Evolutionary conservation across 2,113 vertebrate species (phyloP).

Genomic region (Mormyrus lacerda): DNA sequence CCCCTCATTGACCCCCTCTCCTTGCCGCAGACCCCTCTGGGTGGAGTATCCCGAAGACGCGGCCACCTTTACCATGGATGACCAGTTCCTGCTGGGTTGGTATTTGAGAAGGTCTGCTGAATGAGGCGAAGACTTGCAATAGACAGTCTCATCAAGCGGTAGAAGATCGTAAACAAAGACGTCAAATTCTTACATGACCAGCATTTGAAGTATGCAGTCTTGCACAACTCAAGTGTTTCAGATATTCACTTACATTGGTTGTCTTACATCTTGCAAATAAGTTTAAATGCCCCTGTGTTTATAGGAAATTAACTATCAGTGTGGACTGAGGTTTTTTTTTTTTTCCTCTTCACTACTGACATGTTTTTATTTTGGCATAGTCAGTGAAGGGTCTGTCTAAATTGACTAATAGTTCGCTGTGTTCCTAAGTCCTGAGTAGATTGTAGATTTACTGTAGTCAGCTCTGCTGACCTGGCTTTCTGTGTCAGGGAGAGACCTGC

Average conservation of each 20-base stretch:
- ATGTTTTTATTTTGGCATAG: neutral
- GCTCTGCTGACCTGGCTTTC: neutral
- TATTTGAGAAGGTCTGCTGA: neutral
- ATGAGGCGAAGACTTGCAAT: neutral
- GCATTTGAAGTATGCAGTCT: neutral
- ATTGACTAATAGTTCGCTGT: neutral
- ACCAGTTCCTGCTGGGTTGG: constrained; percentile 82
- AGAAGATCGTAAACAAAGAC: neutral
- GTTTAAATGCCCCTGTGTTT: neutral
- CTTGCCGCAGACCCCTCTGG: constrained; percentile 70
- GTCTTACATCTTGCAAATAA: neutral
- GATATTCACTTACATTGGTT: neutral
- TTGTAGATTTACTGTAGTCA: neutral
- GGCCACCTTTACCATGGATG: constrained; percentile 70
- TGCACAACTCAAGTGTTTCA: neutral
- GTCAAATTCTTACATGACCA: neutral
- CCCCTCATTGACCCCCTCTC: neutral
- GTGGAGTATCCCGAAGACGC: constrained; percentile 75
- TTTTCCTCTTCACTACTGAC: neutral
- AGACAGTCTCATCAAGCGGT: neutral
- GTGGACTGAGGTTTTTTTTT: neutral
- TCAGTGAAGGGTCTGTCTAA: neutral
- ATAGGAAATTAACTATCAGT: neutral
- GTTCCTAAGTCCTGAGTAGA: neutral
- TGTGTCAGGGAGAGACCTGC: constrained; percentile 64